Evolutionary conservation across 2,113 vertebrate species (phyloP), one percentile per base, ranked within the genome.

Genomic region (Pseudorasbora parva): DNA sequence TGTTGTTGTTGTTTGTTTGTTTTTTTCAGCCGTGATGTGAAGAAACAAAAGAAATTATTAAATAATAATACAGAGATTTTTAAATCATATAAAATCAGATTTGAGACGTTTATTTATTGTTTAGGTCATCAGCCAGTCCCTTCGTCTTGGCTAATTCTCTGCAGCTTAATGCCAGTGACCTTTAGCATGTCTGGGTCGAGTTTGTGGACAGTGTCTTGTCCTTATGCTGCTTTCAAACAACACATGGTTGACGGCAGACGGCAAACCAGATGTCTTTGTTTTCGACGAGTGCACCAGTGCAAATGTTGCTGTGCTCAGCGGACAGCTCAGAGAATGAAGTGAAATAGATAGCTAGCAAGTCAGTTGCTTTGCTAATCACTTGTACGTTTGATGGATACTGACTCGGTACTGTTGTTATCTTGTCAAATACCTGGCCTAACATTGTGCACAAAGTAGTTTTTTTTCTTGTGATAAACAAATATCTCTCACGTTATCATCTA

Each of bases 151-250:
- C 59, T 80, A 10, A 12, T 30, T 21, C 23, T 47, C 23, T 12
- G 17, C 59, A 30, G 14, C 25, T 49, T n/a, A 19, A 47, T 33
- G 78, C 59, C 78, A 66, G 59, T 80, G 78, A 80, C 78, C 78
- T 66, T 79, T 66, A 47, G 19, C 78, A 80, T 66, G 78, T 80
- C 43, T 80, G 78, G 78, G 78, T 80, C 60, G 17, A 64, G 59
- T 49, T 62, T 80, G 78, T 80, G 78, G 60, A 80, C 25, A 64
- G 17, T 43, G 37, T 45, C 76, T 49, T 80, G 78, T 51, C 78
- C 56, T 78, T 60, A 77, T 59, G 56, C 56, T 33, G 59, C 23
- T 33, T 80, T 80, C 17, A 80, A 80, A 62, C 59, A 80, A 45
- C 56, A 60, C 76, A 60, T 59, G 21, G 56, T 45, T 25, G 76